These are phyloP conservation scores for Cydia pomonella DNA, from an alignment of 1,140 invertebrate species.

Conservation along the genomic window DNA sequence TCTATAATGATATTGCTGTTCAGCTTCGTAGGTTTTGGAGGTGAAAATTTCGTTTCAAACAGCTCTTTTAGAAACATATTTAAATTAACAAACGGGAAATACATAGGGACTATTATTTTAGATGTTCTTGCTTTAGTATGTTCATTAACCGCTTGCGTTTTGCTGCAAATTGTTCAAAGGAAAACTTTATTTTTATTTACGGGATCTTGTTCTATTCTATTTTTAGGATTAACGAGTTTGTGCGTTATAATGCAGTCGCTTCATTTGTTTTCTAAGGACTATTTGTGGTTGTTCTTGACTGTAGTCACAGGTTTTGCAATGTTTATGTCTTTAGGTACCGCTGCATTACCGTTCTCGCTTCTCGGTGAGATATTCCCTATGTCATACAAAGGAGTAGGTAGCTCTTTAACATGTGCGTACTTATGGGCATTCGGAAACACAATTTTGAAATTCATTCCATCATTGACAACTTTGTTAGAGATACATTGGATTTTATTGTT, in stretches of 20 bases:
- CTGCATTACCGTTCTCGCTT: slow-evolving; percentile 38
- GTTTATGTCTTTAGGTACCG: slow-evolving; percentile 43
- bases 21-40: slow-evolving; percentile 39
- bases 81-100: slow-evolving; percentile 38
- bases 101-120: slow-evolving; percentile 41
- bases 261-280: slow-evolving; percentile 38
- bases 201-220: slow-evolving; percentile 36
- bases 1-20: slow-evolving; percentile 41
- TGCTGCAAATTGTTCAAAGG: slow-evolving; percentile 38
- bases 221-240: slow-evolving; percentile 35
- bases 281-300: slow-evolving; percentile 37
- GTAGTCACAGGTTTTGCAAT: slow-evolving; percentile 40
- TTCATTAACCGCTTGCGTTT: slow-evolving; percentile 40
- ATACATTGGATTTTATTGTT: slow-evolving; percentile 32
- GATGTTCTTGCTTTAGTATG: slow-evolving; percentile 40
- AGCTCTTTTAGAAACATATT: slow-evolving; percentile 36
- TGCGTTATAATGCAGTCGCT: slow-evolving; percentile 37
- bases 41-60: slow-evolving; percentile 37
- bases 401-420: slow-evolving; percentile 40
- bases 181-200: slow-evolving; percentile 41
- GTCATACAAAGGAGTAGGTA: slow-evolving; percentile 41
- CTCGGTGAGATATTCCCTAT: slow-evolving; percentile 43
- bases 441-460: slow-evolving; percentile 35
- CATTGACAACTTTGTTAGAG: slow-evolving; percentile 23
- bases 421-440: slow-evolving; percentile 41